Evolutionary conservation across 2,797 vertebrate species (phyloP), one percentile per base, ranked within the genome.

Genomic region (Pseudomugil gertrudae): DNA sequence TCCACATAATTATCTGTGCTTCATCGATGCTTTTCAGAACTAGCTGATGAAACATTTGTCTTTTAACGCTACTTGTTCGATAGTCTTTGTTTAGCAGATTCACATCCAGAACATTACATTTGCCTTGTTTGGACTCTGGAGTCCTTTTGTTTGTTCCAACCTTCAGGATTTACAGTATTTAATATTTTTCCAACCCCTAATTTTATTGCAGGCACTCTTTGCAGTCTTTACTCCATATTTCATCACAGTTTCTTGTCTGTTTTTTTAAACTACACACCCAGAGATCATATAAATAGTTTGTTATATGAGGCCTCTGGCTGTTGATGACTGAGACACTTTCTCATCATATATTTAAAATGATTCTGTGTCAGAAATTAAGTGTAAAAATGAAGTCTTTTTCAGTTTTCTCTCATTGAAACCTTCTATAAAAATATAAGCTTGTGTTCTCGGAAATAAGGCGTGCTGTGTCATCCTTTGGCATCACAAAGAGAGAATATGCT

Each of bases 241-340:
- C 19, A 45, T 2, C 23, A 0, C 38, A 10, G 1, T 45, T 54
- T 32, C 9, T 3, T 17, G 1, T 57, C 30, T 43, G 9, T 62
- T 66, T 48, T 55, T 40, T 5, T 55, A 23, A 35, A 50, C 55
- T 7, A 73, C 23, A 21, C 48, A 72, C 68, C 64, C 72, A 83
- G 81, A 81, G 79, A 80, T 79, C 19, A 60, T 70, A 67, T 87
- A 55, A 81, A 73, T 90, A 85, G 89, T 90, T 90, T 63, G 89
- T 66, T 35, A 3, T 78, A 63, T 73, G 57, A 84, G 67, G 82
- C 62, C 63, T 63, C 9, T 1, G 55, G 61, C 63, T 66, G 62
- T 72, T 54, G 33, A 14, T 40, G 27, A 45, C 62, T 23, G 47
- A 86, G 64, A 70, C 45, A 10, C 61, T 51, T 76, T 84, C 73